A percentile compares a stretch with the other conserved stretches of the same genome.
These are phyloP conservation scores for Tetanocera ferruginea DNA, from an alignment of 2,888 invertebrate species.

Conservation along the genomic window DNA sequence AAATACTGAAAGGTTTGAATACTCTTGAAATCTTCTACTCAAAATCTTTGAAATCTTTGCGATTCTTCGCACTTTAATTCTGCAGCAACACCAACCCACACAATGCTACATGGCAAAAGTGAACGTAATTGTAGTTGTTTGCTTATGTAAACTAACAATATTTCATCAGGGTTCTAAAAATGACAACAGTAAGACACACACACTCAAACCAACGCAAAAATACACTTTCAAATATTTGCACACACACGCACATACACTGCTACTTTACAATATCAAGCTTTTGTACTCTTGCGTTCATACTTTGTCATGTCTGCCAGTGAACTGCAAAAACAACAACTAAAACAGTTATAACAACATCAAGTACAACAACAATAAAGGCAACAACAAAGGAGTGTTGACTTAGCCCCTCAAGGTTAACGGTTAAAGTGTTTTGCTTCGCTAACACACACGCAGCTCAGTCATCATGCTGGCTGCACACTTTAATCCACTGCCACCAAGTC, in stretches of 20 bases:
- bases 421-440: conserved; percentile 43
- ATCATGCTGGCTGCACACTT: too few relatives aligned
- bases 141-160: background rate
- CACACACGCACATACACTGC: background rate
- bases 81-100: background rate
- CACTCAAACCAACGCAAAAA: conserved; percentile 21
- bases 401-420: conserved; percentile 51
- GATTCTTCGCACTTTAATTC: background rate
- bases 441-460: conserved; percentile 2
- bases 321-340: conserved; percentile 1
- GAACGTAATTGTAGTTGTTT: background rate
- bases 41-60: too few relatives aligned
- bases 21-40: too few relatives aligned
- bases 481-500: background rate
- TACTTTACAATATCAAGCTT: background rate
- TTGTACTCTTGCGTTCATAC: background rate
- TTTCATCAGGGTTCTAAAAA: background rate
- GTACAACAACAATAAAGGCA: conserved; percentile 5
- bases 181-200: conserved; percentile 14
- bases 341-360: background rate
- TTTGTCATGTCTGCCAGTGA: conserved; percentile 19
- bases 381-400: conserved; percentile 41
- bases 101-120: background rate
- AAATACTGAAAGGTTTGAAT: too few relatives aligned
- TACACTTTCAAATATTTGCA: background rate